A percentile compares a stretch with the other conserved stretches of the same genome.
Evolutionary conservation across 2,797 vertebrate genomes (phyloP).

Genomic region (Lithobates sylvaticus): DNA sequence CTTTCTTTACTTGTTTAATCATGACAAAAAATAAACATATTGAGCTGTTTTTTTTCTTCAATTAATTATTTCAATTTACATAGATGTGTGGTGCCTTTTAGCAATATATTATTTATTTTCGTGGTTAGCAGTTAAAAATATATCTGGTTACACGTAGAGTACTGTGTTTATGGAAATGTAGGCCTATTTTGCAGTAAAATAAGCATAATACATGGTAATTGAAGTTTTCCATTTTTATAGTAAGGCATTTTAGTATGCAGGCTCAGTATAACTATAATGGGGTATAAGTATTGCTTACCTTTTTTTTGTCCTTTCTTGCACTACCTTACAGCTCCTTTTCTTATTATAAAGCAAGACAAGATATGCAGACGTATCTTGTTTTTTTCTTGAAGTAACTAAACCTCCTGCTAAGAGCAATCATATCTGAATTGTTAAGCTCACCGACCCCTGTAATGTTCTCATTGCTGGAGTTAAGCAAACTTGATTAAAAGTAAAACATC

Average conservation of each 20-base stretch:
- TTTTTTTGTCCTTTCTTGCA: background rate
- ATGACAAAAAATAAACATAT: too few species aligned
- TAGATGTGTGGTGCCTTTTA: too few species aligned
- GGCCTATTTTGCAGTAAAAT: background rate
- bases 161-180: background rate
- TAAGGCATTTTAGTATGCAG: background rate
- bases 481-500: conserved; percentile 57
- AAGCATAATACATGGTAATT: background rate
- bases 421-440: conserved; percentile 50
- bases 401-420: conserved; percentile 59
- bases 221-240: background rate
- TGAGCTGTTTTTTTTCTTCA: too few species aligned
- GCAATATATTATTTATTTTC: too few species aligned
- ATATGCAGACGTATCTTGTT: conserved; percentile 35
- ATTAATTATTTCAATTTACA: too few species aligned
- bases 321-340: background rate
- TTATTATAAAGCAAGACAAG: conserved; percentile 21
- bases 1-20: too few species aligned
- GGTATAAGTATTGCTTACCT: background rate
- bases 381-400: conserved; percentile 43
- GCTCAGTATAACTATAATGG: background rate
- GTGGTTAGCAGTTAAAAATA: too few species aligned
- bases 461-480: conserved; percentile 52
- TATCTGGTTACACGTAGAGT: too few species aligned
- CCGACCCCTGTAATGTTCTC: conserved; percentile 44